A percentile compares a stretch with the other conserved stretches of the same genome.
Conservation (phyloP, 2,888 invertebrate species). For the Rhyacophila evoluta region DNA sequence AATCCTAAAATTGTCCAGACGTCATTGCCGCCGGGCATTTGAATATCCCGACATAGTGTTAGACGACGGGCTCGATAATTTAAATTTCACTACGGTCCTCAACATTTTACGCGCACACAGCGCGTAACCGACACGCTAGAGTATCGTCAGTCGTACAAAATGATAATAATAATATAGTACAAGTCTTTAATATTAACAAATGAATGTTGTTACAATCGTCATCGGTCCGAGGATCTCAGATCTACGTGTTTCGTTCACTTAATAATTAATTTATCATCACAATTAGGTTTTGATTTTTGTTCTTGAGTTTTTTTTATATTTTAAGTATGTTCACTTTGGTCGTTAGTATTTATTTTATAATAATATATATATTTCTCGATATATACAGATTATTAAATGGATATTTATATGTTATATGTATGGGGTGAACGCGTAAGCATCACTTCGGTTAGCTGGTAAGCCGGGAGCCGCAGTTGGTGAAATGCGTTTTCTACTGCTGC, state of each 20-base stretch:
- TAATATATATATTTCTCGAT: slow-evolving; percentile 19
- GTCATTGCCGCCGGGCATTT: background rate
- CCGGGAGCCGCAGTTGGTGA: background rate
- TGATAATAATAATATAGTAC: slow-evolving; percentile 2
- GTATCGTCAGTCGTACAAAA: slow-evolving; percentile 30
- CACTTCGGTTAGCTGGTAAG: no score
- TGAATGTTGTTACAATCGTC: no score
- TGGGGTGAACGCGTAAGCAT: no score
- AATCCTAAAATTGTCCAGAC: background rate
- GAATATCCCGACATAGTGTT: background rate
- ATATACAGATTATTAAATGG: slow-evolving; percentile 22
- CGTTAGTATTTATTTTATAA: slow-evolving; percentile 31
- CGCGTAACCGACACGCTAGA: slow-evolving; percentile 31
- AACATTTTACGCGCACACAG: background rate
- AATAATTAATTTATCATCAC: slow-evolving; percentile 3
- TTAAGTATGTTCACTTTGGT: slow-evolving; percentile 39
- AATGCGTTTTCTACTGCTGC: slow-evolving; percentile 39
- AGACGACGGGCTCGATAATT: background rate
- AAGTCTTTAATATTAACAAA: background rate
- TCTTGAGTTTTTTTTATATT: background rate
- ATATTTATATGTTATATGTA: background rate
- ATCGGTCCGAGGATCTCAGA: background rate
- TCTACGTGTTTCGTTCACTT: background rate
- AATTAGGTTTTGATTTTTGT: slow-evolving; percentile 16
- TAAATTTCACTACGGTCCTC: slow-evolving; percentile 20